Conservation (phyloP, 2,888 invertebrate species). For the Protodeltote pygarga region DNA sequence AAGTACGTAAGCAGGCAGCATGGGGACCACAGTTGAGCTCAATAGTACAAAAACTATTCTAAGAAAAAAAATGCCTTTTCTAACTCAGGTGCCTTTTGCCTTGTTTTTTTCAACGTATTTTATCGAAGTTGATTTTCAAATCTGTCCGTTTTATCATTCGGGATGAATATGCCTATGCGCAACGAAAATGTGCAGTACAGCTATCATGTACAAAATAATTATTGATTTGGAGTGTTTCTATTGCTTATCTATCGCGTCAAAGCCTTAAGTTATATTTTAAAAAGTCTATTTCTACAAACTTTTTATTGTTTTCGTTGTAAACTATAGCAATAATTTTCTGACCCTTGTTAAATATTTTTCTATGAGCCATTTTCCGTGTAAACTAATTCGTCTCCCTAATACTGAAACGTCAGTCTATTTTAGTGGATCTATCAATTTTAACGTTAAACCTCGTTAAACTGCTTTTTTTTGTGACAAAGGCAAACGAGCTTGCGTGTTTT, state of each 20-base stretch:
- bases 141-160: constrained; percentile 1
- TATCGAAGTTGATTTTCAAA: constrained; percentile 18
- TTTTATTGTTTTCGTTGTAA: constrained; percentile 11
- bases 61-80: constrained; percentile 40
- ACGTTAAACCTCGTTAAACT: too few species aligned
- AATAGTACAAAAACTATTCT: constrained; percentile 54
- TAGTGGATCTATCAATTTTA: too few species aligned
- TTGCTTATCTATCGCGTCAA: constrained; percentile 17
- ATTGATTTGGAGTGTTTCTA: constrained; percentile 36
- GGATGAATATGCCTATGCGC: constrained; percentile 1
- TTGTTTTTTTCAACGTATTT: constrained; percentile 34
- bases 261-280: constrained; percentile 5
- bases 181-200: constrained; percentile 14
- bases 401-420: too few species aligned
- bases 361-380: constrained; percentile 31
- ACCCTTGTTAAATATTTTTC: constrained; percentile 26
- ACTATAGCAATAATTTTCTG: constrained; percentile 16
- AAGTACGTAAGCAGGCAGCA: constrained; percentile 51
- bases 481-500: too few species aligned
- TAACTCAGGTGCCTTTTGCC: constrained; percentile 52
- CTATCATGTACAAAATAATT: constrained; percentile 22
- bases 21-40: constrained; percentile 63
- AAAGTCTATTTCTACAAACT: constrained; percentile 3
- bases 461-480: too few species aligned
- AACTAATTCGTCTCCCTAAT: constrained; percentile 15